These are phyloP conservation scores for Sylvietta virens DNA, from an alignment of 2,113 vertebrate species.

Conservation along the genomic window DNA sequence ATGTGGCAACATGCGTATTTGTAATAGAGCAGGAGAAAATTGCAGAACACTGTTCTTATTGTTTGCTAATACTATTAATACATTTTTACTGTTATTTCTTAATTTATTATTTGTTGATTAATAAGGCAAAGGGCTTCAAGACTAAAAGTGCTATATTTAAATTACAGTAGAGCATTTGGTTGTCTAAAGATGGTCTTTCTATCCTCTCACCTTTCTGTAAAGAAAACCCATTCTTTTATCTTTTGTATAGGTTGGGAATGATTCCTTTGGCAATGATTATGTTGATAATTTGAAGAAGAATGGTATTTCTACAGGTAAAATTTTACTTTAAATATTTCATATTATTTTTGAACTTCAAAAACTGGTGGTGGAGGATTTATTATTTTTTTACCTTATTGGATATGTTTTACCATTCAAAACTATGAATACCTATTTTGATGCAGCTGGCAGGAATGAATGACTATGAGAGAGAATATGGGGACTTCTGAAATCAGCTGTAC, in stretches of 20 bases:
- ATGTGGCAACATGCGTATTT: neutral
- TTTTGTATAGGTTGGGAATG: slow-evolving; percentile 88
- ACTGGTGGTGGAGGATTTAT: neutral
- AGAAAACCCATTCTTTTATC: slow-evolving; percentile 40
- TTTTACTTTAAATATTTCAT: neutral
- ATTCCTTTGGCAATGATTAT: slow-evolving; percentile 95
- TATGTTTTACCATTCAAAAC: neutral
- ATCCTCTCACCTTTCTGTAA: neutral
- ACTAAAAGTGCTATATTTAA: slow-evolving; percentile 5
- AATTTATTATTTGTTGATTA: neutral
- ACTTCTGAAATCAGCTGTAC: neutral
- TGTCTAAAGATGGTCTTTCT: slow-evolving; percentile 32
- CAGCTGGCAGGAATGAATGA: neutral
- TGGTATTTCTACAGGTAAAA: slow-evolving; percentile 88
- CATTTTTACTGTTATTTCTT: neutral
- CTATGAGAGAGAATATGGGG: neutral
- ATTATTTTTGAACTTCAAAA: neutral
- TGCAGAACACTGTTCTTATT: neutral
- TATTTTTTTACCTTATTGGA: neutral
- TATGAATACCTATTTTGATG: neutral
- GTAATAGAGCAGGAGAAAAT: neutral
- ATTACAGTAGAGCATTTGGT: slow-evolving; percentile 20
- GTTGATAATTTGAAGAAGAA: slow-evolving; percentile 92
- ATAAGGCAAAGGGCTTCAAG: neutral
- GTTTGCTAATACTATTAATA: neutral